Evolutionary conservation across 1,140 invertebrate species (phyloP).

Genomic region (Heliconius hermathena): DNA sequence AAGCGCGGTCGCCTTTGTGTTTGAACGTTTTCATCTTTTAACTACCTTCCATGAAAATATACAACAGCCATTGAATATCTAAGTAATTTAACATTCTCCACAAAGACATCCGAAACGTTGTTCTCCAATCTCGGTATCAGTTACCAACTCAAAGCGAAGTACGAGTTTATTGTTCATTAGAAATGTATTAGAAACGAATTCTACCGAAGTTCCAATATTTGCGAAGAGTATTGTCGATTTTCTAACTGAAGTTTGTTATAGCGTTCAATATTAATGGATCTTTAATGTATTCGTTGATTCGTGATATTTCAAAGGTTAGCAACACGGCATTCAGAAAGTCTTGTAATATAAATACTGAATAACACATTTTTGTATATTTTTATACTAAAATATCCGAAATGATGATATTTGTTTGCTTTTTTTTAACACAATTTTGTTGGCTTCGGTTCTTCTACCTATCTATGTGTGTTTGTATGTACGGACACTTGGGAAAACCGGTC

Average conservation of each 20-base stretch:
- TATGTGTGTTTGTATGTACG: no score
- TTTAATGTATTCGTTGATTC: slow-evolving; percentile 3
- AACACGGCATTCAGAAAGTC: neutral
- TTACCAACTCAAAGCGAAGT: neutral
- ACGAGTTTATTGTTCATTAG: slow-evolving; percentile 1
- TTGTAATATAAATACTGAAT: neutral
- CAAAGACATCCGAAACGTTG: neutral
- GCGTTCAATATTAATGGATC: slow-evolving; percentile 4
- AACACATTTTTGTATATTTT: neutral
- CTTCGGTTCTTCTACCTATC: no score
- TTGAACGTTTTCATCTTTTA: slow-evolving; percentile 1
- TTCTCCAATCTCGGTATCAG: slow-evolving; percentile 8
- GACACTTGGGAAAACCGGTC: no score
- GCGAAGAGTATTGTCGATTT: neutral
- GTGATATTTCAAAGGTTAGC: neutral
- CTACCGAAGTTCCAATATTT: neutral
- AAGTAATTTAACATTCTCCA: neutral
- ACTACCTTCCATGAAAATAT: neutral
- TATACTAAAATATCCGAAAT: no score
- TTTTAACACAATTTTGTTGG: no score
- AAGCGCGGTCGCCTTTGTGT: neutral
- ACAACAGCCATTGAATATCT: slow-evolving; percentile 1
- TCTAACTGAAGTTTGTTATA: slow-evolving; percentile 1
- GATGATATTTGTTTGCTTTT: no score
- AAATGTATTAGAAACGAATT: slow-evolving; percentile 6